phyloP scores from a whole-genome alignment of 2,113 vertebrate genomes.

The Uria lomvia region DNA sequence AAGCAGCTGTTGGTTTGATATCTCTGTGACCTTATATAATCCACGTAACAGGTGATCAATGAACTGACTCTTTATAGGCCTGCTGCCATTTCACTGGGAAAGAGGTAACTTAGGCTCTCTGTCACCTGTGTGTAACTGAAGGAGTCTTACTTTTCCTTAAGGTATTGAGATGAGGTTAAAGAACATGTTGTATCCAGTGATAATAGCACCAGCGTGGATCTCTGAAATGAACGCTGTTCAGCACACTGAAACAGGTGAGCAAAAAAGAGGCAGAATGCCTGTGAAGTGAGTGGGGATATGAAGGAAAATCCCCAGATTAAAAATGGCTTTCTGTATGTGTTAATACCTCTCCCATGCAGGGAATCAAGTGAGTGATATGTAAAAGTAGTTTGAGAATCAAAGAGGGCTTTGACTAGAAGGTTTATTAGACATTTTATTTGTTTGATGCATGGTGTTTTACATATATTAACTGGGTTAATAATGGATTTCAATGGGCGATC shows the following conservation, averaged over 20 bases:
- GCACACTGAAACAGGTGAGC: conserved; percentile 80
- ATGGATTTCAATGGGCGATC: background rate
- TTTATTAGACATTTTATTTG: background rate
- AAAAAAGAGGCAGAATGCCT: background rate
- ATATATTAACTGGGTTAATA: background rate
- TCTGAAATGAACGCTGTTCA: conserved; percentile 83
- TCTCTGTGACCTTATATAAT: background rate
- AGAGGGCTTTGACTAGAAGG: background rate
- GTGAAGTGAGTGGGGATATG: background rate
- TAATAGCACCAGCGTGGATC: conserved; percentile 86
- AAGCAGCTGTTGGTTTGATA: background rate
- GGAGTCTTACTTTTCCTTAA: conserved; percentile 42
- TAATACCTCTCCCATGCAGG: background rate
- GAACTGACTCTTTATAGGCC: background rate
- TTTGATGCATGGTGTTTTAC: background rate
- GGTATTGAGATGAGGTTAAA: conserved; percentile 95
- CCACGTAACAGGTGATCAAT: background rate
- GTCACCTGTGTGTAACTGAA: background rate
- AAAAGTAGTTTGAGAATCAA: background rate
- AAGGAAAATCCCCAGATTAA: background rate
- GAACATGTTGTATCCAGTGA: conserved; percentile 87
- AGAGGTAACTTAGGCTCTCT: background rate
- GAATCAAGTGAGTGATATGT: background rate
- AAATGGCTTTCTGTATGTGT: background rate
- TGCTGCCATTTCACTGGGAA: background rate